Conservation (phyloP, 2,797 vertebrate species). For the Malurus splendens region DNA sequence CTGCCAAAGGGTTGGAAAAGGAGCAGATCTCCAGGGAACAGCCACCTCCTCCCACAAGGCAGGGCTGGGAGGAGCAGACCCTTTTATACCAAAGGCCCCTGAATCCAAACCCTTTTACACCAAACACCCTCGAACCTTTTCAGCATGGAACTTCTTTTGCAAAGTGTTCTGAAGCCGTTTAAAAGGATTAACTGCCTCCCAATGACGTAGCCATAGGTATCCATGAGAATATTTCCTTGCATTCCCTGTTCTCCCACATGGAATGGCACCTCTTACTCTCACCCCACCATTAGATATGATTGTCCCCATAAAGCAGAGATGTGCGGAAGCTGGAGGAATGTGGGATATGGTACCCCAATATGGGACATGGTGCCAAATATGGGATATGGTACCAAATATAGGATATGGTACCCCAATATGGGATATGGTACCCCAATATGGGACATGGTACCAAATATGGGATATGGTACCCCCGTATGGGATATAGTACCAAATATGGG, state of each 20-base stretch:
- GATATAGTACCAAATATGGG: neutral
- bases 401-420: neutral
- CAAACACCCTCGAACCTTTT: neutral
- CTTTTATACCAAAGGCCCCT: neutral
- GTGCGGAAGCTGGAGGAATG: neutral
- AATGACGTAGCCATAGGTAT: neutral
- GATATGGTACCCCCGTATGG: neutral
- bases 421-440: accelerated
- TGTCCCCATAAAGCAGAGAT: neutral
- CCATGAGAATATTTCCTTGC: neutral
- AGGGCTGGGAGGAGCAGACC: neutral
- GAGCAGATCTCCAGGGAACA: neutral
- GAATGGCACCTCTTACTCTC: neutral
- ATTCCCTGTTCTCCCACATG: neutral
- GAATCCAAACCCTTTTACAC: neutral
- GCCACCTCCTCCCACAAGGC: neutral
- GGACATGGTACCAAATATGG: accelerated
- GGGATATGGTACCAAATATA: neutral
- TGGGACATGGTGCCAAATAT: neutral
- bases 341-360: accelerated
- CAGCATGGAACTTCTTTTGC: accelerated
- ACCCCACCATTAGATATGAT: neutral
- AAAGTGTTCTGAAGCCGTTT: neutral
- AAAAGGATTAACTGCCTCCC: neutral
- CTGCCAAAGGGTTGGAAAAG: neutral